phyloP scores from a whole-genome alignment of 2,113 vertebrate genomes.

The Elaphurus davidianus region DNA sequence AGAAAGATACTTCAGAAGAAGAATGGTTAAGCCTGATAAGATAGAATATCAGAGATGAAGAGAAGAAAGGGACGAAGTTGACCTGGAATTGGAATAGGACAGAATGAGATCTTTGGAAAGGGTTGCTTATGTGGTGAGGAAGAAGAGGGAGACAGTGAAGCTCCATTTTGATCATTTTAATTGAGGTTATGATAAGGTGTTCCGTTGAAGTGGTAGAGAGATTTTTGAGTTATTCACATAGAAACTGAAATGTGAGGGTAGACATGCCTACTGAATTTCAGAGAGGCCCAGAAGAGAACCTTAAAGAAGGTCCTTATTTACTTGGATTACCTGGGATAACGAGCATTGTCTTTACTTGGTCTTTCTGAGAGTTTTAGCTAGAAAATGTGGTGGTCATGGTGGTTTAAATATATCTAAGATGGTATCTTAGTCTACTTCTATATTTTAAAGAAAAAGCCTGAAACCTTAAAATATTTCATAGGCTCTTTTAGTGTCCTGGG shows the following conservation, averaged over 20 bases:
- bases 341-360: not conserved
- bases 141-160: not conserved
- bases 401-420: conserved; percentile 32
- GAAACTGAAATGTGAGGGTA: not conserved
- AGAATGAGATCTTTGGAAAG: not conserved
- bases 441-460: not conserved
- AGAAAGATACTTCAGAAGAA: not conserved
- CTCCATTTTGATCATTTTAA: not conserved
- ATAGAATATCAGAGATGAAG: not conserved
- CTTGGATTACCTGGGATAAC: not conserved
- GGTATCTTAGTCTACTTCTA: not conserved
- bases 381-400: conserved; percentile 2
- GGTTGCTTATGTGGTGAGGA: not conserved
- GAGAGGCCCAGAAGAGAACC: not conserved
- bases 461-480: not conserved
- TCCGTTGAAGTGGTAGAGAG: not conserved
- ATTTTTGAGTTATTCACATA: conserved; percentile 27
- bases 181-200: not conserved
- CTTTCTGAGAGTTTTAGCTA: not conserved
- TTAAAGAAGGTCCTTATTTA: not conserved
- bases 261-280: not conserved
- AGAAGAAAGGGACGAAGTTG: not conserved
- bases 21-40: not conserved
- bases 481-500: not conserved
- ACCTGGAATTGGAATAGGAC: not conserved